Evolutionary conservation across 1,140 invertebrate species (phyloP).

Genomic region (Schlechtendalia chinensis): DNA sequence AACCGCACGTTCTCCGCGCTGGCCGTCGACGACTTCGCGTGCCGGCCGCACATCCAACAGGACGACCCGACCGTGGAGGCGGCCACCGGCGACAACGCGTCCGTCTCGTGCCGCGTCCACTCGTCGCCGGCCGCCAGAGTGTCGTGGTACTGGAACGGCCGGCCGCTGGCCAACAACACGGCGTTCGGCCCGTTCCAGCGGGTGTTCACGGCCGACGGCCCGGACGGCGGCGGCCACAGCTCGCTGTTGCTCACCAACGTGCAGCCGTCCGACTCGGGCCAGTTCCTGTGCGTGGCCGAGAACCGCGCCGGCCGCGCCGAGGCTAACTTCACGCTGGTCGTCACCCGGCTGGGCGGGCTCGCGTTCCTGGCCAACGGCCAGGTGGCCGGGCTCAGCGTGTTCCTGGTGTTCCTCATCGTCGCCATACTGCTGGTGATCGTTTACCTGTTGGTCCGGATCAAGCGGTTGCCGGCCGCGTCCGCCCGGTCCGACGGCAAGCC

Average conservation of each 20-base stretch:
- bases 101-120: constrained; percentile 74
- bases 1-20: constrained; percentile 73
- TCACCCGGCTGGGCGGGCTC: constrained; percentile 73
- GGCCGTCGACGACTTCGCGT: constrained; percentile 80
- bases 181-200: constrained; percentile 77
- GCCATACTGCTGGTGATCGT: constrained; percentile 73
- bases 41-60: constrained; percentile 71
- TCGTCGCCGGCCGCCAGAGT: constrained; percentile 78
- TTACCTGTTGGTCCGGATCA: constrained; percentile 69
- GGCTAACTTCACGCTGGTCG: constrained; percentile 84
- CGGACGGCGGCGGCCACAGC: constrained; percentile 67
- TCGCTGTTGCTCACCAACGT: constrained; percentile 81
- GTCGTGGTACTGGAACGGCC: constrained; percentile 84
- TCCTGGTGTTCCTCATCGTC: constrained; percentile 74
- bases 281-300: constrained; percentile 87
- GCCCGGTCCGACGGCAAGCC: constrained; percentile 28
- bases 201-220: constrained; percentile 72
- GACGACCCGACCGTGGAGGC: constrained; percentile 74
- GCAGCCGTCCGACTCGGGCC: constrained; percentile 80
- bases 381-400: constrained; percentile 80
- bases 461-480: constrained; percentile 67
- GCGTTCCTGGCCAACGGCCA: constrained; percentile 77
- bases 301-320: constrained; percentile 89
- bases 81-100: constrained; percentile 78
- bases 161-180: constrained; percentile 75